Conservation (phyloP, 2,888 invertebrate species). For the Brachynemurus nebulosus region DNA sequence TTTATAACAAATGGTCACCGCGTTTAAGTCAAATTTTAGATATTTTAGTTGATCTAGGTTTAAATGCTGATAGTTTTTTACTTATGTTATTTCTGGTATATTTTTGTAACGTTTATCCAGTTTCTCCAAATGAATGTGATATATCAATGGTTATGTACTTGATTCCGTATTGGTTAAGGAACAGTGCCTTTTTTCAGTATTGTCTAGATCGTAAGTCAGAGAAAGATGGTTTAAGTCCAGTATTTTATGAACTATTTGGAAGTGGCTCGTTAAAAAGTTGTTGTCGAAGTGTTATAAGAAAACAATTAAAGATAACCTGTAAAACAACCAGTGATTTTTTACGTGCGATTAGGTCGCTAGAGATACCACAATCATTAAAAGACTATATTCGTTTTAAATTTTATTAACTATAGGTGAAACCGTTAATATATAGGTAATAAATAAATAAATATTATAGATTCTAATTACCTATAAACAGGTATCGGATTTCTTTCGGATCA, state of each 20-base stretch:
- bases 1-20: not conserved
- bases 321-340: not conserved
- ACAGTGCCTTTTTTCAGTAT: not conserved
- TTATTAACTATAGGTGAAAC: too few relatives aligned
- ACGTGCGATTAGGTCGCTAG: not conserved
- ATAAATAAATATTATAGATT: too few relatives aligned
- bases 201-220: not conserved
- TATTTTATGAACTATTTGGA: not conserved
- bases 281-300: slow-evolving; percentile 4
- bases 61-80: not conserved
- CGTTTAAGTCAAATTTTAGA: not conserved
- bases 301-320: not conserved
- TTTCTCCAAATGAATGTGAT: not conserved
- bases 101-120: too few relatives aligned
- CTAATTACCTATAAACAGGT: too few relatives aligned
- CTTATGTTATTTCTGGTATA: not conserved
- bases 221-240: not conserved
- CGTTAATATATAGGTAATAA: too few relatives aligned
- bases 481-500: too few relatives aligned
- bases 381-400: slow-evolving; percentile 7
- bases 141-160: not conserved
- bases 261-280: not conserved
- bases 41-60: slow-evolving; percentile 5
- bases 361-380: not conserved
- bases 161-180: not conserved